These are phyloP conservation scores for Redunca redunca DNA, from an alignment of 2,113 vertebrate genomes.

Conservation along the genomic window DNA sequence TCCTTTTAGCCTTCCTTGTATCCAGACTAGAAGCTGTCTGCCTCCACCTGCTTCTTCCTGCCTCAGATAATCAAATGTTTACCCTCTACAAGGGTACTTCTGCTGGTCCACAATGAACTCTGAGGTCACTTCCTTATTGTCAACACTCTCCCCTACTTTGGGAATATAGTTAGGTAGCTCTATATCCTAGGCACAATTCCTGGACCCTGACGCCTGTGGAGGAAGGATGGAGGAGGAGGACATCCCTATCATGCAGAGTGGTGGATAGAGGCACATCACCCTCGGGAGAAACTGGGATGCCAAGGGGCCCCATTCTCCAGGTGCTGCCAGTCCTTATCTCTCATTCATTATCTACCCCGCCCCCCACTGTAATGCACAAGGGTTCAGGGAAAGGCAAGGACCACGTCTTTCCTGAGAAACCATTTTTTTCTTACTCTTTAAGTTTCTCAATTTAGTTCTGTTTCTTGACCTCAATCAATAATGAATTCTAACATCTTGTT, in stretches of 20 bases:
- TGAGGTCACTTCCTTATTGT: not conserved
- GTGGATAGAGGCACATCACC: not conserved
- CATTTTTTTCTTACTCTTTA: not conserved
- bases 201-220: not conserved
- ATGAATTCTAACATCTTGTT: not conserved
- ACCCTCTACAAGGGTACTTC: not conserved
- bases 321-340: not conserved
- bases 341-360: fast-evolving
- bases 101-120: not conserved
- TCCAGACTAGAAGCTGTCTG: not conserved
- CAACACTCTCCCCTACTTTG: not conserved
- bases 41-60: not conserved
- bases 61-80: not conserved
- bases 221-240: not conserved
- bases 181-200: not conserved
- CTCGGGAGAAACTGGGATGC: not conserved
- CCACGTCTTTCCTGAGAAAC: not conserved
- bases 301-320: not conserved
- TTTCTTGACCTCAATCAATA: not conserved
- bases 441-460: not conserved
- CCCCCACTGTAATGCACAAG: not conserved
- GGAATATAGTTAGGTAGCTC: not conserved
- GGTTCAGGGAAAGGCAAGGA: not conserved
- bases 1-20: not conserved
- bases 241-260: not conserved